Base-by-base conservation (phyloP, 2,113 vertebrate species). In the Trogon melanurus region DNA sequence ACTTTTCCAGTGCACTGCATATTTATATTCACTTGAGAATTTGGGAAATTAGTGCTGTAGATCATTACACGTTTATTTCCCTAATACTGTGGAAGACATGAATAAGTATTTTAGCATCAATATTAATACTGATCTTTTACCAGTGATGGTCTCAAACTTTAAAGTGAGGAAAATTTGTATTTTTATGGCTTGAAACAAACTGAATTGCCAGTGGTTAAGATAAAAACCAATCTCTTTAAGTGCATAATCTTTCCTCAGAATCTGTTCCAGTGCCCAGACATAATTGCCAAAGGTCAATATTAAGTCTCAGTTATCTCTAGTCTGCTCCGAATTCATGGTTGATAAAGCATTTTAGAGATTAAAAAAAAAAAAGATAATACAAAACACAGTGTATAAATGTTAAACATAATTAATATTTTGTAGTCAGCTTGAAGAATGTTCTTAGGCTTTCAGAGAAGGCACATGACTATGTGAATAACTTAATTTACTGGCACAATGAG, bases 401-500 rank as follows among this genome's bases (percentile, higher is more conserved):
- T 69, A 75, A 72, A 29, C 61, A 45, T 60, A 81, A 79, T 72
- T 95, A 81, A 80, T 84, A 72, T 25, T 62, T 36, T 56, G 11
- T 30, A 58, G 54, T 72, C 74, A 81, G 4, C 26, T 74, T 94
- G 80, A 94, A 79, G n/a, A 89, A 95, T 91, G 50, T 48, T 34
- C 34, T 80, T 57, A 87, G 36, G 75, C 21, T 79, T 92, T 89
- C 80, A 69, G 66, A 82, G 66, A 85, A 89, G 9, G 27, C 76
- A 92, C 62, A 32, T 92, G 73, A 79, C 73, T 72, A n/a, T 38
- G 27, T 22, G 48, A 89, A 75, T 89, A 94, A 93, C 36, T 79
- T 84, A 81, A 92, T 94, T 87, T 92, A 79, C 73, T n/a, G 48
- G n/a, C 30, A 79, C 30, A 72, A 91, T 18, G 45, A 92, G 73